Evolutionary conservation across 2,113 vertebrate species (phyloP), one percentile per base, ranked within the genome.

Genomic region (Marcusenius ussheri): DNA sequence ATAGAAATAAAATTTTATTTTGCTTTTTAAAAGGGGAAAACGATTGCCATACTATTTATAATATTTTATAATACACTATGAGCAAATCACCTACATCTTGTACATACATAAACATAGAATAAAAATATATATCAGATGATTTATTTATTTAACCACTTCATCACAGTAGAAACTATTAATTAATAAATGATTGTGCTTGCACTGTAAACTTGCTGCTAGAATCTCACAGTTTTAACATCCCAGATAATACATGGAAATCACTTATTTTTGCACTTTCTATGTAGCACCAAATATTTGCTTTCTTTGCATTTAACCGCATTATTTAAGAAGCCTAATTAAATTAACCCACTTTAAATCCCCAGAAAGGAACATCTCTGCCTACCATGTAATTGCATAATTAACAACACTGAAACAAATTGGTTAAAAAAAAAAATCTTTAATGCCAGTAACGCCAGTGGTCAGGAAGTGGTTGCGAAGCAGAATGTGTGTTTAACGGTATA

Each of bases 161-260:
- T 77, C 47, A 46, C 46, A 42, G 24, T 53, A 86, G 49, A 62
- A 21, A 50, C 9, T 90, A 87, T 42, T 31, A 88, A 88, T 87
- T 77, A 74, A 74, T 66, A 70, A 90, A 39, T 53, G 89, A 87
- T 88, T 90, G 89, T 80, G 85, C 46, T 87, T 90, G 84, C 58
- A 90, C 62, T 87, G 58, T 86, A 77, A 87, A 90, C 50, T 80
- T 62, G 89, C 89, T 90, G 89, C 89, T 90, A 90, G 89, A 90
- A 53, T 88, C 85, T 88, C 84, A 53, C 19, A 70, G 15, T 80
- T 87, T 74, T 90, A 42, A 88, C 31, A 77, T 77, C 35, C 11
- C 84, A 42, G 74, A 90, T 90, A 47, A 86, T 90, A 47, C 21
- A 66, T 21, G 53, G 35, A 90, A 62, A 86, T 66, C 11, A 51